phyloP scores from a whole-genome alignment of 2,113 vertebrate genomes.

The Glareola pratincola region DNA sequence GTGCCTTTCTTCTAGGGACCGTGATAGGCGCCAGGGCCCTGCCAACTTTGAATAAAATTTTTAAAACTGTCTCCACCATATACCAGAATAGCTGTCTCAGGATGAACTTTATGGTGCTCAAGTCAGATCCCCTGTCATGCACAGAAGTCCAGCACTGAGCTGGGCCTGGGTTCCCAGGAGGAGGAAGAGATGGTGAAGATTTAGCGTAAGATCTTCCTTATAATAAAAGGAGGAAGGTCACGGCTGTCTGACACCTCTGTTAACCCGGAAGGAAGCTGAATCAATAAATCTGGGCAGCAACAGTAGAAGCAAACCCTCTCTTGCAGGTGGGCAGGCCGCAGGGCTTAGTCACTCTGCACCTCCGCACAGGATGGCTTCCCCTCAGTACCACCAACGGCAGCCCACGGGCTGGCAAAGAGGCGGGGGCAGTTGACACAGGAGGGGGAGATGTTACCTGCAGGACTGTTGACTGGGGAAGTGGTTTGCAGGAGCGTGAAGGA shows the following conservation, averaged over 20 bases:
- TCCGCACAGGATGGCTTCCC: background rate
- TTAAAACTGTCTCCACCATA: background rate
- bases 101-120: background rate
- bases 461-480: background rate
- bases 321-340: background rate
- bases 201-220: background rate
- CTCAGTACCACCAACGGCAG: background rate
- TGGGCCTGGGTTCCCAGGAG: background rate
- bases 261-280: background rate
- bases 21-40: background rate
- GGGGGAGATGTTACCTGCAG: background rate
- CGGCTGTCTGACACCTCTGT: background rate
- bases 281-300: background rate
- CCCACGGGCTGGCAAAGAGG: accelerated
- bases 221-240: background rate
- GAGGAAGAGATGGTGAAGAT: background rate
- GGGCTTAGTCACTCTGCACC: background rate
- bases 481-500: background rate
- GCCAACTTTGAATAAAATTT: background rate
- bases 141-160: background rate
- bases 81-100: background rate
- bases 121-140: background rate
- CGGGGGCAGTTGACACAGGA: background rate
- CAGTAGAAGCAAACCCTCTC: background rate
- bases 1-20: background rate